These are phyloP conservation scores for Drosophila quasianomalipes DNA, from an alignment of 2,888 invertebrate species.

Conservation along the genomic window DNA sequence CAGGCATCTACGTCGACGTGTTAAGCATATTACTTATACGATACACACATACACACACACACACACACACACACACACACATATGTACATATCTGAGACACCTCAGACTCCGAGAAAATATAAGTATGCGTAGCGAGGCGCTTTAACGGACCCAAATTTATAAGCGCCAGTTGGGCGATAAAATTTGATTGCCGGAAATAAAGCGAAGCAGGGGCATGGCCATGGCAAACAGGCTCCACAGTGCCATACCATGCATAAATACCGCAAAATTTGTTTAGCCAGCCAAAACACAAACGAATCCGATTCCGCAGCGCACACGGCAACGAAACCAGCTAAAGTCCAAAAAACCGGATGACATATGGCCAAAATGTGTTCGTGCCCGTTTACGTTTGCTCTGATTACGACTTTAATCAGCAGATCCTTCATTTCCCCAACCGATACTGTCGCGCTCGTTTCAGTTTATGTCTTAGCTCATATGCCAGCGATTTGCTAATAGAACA, in stretches of 20 bases:
- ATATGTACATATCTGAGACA: not conserved
- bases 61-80: not conserved
- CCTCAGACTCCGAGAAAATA: slow-evolving; percentile 22
- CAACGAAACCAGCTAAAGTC: slow-evolving; percentile 27
- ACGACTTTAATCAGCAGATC: slow-evolving; percentile 42
- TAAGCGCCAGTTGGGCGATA: slow-evolving; percentile 78
- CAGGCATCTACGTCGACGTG: slow-evolving; percentile 54
- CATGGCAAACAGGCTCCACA: not conserved
- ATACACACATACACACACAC: slow-evolving; percentile 8
- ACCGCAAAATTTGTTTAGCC: slow-evolving; percentile 56
- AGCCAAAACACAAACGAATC: slow-evolving; percentile 39
- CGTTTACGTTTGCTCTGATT: slow-evolving; percentile 41
- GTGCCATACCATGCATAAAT: slow-evolving; percentile 26
- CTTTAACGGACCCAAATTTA: slow-evolving; percentile 71
- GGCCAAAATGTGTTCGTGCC: slow-evolving; percentile 52
- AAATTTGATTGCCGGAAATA: slow-evolving; percentile 79
- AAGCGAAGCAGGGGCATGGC: slow-evolving; percentile 32
- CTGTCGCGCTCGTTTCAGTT: not conserved
- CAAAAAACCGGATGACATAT: slow-evolving; percentile 52
- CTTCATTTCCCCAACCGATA: slow-evolving; percentile 1
- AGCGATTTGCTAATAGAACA: slow-evolving; percentile 27
- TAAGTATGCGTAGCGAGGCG: slow-evolving; percentile 65
- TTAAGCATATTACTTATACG: slow-evolving; percentile 73
- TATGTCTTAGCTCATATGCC: slow-evolving; percentile 31
- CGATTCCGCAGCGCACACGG: slow-evolving; percentile 18